phyloP scores from a whole-genome alignment of 2,113 vertebrate genomes.

The Columba janthina region DNA sequence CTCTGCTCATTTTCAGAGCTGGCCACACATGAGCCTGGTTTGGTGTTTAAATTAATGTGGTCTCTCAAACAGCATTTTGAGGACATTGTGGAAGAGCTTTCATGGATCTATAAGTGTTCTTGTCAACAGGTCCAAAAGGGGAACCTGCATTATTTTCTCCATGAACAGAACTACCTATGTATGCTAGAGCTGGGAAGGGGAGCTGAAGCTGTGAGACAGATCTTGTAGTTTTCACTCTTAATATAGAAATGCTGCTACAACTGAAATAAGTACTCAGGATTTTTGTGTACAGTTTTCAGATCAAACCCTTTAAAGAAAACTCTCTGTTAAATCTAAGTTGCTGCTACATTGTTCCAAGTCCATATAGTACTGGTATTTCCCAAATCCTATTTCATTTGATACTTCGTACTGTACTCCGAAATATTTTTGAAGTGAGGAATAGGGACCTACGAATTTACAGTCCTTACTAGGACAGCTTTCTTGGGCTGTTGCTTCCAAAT shows the following conservation, averaged over 20 bases:
- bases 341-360: background rate
- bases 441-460: constrained; percentile 36
- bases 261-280: background rate
- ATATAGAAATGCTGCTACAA: background rate
- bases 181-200: background rate
- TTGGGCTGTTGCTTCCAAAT: constrained; percentile 22
- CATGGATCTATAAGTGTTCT: fast-evolving
- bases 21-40: background rate
- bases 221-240: background rate
- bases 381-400: constrained; percentile 27
- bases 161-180: background rate
- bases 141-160: background rate
- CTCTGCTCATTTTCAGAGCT: background rate
- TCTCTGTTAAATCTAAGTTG: background rate
- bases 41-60: background rate
- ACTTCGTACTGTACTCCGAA: constrained; percentile 6
- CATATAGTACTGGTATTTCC: background rate
- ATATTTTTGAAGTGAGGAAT: constrained; percentile 29
- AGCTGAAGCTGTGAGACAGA: background rate
- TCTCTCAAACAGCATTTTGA: background rate
- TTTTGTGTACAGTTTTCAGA: background rate
- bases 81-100: background rate
- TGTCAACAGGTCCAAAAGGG: background rate
- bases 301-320: constrained; percentile 39
- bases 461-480: constrained; percentile 17